A percentile compares a stretch with the other conserved stretches of the same genome.
These are phyloP conservation scores for Anguilla pacifica DNA, from an alignment of 2,797 vertebrate genomes.

Conservation along the genomic window DNA sequence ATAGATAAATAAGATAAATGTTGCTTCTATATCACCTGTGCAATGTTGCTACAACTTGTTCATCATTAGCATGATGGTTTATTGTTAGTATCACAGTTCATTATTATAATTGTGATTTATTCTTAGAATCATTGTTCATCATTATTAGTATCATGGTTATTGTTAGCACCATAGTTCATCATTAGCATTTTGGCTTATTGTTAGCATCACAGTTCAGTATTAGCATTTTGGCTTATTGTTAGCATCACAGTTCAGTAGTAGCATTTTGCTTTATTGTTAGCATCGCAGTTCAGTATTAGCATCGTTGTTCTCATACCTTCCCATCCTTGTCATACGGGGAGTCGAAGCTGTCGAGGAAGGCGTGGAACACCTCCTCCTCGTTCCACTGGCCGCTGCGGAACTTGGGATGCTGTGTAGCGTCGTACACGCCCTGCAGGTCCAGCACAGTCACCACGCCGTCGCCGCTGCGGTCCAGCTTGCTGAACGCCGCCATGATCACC, in stretches of 20 bases:
- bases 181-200: no score
- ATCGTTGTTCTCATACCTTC: constrained; percentile 57
- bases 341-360: constrained; percentile 73
- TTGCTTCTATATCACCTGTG: no score
- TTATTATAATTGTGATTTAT: no score
- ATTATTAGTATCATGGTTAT: no score
- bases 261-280: no score
- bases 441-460: constrained; percentile 68
- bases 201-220: no score
- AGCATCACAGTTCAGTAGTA: no score
- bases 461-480: constrained; percentile 71
- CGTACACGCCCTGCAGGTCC: constrained; percentile 71
- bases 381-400: constrained; percentile 70
- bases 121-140: no score
- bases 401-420: constrained; percentile 66
- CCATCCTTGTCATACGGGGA: constrained; percentile 68
- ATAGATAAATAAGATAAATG: no score
- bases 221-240: no score
- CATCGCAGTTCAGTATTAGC: no score
- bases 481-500: constrained; percentile 64
- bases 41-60: background rate
- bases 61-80: background rate
- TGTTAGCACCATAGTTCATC: no score
- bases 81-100: background rate
- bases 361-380: constrained; percentile 68